phyloP scores from a whole-genome alignment of 2,888 invertebrate species.

The Pogonocherus hispidulus region DNA sequence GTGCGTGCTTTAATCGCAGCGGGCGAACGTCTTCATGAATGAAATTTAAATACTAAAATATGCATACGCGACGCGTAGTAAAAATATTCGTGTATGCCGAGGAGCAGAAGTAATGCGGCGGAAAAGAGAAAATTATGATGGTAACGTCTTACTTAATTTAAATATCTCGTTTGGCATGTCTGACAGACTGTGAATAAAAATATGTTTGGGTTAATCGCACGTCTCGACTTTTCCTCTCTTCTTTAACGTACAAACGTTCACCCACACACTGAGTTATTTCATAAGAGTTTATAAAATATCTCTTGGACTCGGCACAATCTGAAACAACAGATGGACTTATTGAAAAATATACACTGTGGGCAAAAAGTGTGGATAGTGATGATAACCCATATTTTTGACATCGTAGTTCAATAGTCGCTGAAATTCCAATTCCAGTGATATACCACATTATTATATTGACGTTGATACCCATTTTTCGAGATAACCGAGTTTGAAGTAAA shows the following conservation, averaged over 20 bases:
- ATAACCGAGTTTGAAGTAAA: too few relatives aligned
- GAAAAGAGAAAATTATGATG: slow-evolving; percentile 18
- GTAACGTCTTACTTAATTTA: slow-evolving; percentile 13
- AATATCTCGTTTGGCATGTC: slow-evolving; percentile 2
- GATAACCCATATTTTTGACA: too few relatives aligned
- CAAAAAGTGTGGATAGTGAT: too few relatives aligned
- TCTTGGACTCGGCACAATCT: too few relatives aligned
- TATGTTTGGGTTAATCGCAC: background rate
- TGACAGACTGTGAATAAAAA: slow-evolving; percentile 4
- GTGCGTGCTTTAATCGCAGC: slow-evolving; percentile 41
- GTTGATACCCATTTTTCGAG: too few relatives aligned
- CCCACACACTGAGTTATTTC: background rate
- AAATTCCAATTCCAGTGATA: too few relatives aligned
- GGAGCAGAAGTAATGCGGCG: slow-evolving; percentile 15
- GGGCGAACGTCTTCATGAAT: slow-evolving; percentile 47
- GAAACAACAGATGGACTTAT: too few relatives aligned
- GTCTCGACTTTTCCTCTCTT: slow-evolving; percentile 1
- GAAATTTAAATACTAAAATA: slow-evolving; percentile 46
- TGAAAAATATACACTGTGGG: too few relatives aligned
- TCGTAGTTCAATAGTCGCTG: too few relatives aligned
- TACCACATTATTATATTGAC: too few relatives aligned
- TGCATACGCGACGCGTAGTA: slow-evolving; percentile 22
- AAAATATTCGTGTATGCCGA: background rate
- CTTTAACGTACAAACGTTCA: background rate
- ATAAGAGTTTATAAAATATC: too few relatives aligned